Conservation (phyloP, 1,140 invertebrate genomes). For the Anoplolepis gracilipes region DNA sequence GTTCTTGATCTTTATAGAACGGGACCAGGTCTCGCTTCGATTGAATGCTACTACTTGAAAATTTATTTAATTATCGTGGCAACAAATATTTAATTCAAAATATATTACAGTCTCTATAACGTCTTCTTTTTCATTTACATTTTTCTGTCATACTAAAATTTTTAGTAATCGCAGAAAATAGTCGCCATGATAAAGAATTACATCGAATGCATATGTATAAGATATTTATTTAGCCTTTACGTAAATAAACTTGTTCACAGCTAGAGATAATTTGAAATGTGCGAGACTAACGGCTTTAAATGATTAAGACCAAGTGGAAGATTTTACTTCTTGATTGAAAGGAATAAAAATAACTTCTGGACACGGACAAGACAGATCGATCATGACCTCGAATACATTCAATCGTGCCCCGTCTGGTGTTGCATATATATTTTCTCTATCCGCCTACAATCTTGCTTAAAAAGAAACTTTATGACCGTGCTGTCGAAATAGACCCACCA, state of each 20-base stretch:
- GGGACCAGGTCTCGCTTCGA: slow-evolving; percentile 28
- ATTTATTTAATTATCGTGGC: slow-evolving; percentile 17
- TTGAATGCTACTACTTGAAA: not conserved
- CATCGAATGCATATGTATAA: not conserved
- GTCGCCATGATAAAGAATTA: slow-evolving; percentile 1
- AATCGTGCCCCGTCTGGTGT: not conserved
- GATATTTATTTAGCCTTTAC: not conserved
- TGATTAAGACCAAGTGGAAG: slow-evolving; percentile 35
- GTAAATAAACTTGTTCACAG: not conserved
- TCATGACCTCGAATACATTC: slow-evolving; percentile 48
- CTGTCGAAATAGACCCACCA: slow-evolving; percentile 7
- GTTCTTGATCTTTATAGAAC: slow-evolving; percentile 53
- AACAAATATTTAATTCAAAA: not conserved
- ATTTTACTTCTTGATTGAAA: not conserved
- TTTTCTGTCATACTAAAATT: not conserved
- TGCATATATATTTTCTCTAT: slow-evolving; percentile 14
- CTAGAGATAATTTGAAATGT: slow-evolving; percentile 1
- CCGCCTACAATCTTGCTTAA: slow-evolving; percentile 13
- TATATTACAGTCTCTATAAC: not conserved
- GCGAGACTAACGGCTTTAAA: not conserved
- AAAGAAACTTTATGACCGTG: slow-evolving; percentile 34
- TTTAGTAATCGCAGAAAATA: not conserved
- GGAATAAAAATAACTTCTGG: slow-evolving; percentile 31
- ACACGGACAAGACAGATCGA: slow-evolving; percentile 47
- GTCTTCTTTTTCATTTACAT: not conserved